Percentiles rank a stretch among this genome's conserved stretches.
These are phyloP conservation scores for Acronicta alni DNA, from an alignment of 2,888 invertebrate species.

Conservation along the genomic window DNA sequence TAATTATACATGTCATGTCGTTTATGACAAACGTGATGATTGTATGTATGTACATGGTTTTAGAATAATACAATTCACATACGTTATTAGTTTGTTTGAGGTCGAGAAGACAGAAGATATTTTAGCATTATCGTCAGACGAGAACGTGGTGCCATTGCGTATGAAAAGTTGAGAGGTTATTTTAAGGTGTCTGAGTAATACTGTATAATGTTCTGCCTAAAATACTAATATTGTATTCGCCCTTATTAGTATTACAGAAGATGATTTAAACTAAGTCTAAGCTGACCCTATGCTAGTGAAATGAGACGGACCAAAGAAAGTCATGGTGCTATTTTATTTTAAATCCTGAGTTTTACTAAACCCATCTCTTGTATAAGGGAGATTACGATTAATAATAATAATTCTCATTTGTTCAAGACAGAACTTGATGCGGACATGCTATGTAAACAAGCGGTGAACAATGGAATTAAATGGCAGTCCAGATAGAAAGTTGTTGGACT, in stretches of 20 bases:
- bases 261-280: too few relatives aligned
- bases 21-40: slow-evolving; percentile 26
- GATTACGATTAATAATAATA: slow-evolving; percentile 2
- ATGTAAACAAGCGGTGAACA: slow-evolving; percentile 46
- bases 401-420: neutral
- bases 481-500: slow-evolving; percentile 46
- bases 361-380: too few relatives aligned
- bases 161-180: slow-evolving; percentile 1
- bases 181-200: slow-evolving; percentile 4
- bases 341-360: too few relatives aligned
- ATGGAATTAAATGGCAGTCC: slow-evolving; percentile 38
- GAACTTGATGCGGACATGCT: slow-evolving; percentile 5
- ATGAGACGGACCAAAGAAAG: too few relatives aligned
- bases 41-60: slow-evolving; percentile 9
- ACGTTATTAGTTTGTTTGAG: neutral
- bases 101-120: neutral
- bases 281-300: too few relatives aligned
- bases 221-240: neutral
- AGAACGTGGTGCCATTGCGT: neutral
- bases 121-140: neutral
- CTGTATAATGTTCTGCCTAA: too few relatives aligned
- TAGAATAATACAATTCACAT: slow-evolving; percentile 1
- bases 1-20: slow-evolving; percentile 35
- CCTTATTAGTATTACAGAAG: too few relatives aligned
- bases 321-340: too few relatives aligned